Conservation (phyloP, 2,113 vertebrate species). For the Rhineura floridana region DNA sequence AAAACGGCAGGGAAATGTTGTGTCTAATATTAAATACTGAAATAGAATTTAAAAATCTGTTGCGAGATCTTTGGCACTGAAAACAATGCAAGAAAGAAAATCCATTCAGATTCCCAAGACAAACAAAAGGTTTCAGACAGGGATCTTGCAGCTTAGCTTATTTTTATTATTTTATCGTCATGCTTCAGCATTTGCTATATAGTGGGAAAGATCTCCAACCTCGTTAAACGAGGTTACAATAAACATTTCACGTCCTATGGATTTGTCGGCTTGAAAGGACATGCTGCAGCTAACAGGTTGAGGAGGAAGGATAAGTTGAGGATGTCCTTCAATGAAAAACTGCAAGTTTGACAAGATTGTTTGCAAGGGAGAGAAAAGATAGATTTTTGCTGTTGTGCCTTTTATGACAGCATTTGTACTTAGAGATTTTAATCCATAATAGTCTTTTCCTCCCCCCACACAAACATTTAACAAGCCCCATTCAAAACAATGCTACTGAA, state of each 20-base stretch:
- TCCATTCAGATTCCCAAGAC: not conserved
- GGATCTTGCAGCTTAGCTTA: not conserved
- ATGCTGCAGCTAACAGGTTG: conserved; percentile 33
- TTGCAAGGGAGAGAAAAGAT: conserved; percentile 46
- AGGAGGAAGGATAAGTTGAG: not conserved
- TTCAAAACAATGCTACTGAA: not conserved
- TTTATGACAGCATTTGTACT: conserved; percentile 62
- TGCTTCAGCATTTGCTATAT: not conserved
- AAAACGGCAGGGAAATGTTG: not conserved
- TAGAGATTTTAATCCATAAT: not conserved
- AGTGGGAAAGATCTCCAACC: conserved; percentile 41
- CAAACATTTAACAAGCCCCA: not conserved
- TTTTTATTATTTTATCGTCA: not conserved
- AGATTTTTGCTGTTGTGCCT: conserved; percentile 62
- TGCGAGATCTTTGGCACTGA: not conserved
- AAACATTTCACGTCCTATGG: conserved; percentile 70
- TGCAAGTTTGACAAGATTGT: not conserved
- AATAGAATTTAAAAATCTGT: not conserved
- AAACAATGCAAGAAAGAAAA: not conserved
- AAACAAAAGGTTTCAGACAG: not conserved
- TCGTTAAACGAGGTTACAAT: conserved; percentile 57
- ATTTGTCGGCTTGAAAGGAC: conserved; percentile 66
- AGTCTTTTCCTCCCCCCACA: not conserved
- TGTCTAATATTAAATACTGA: not conserved
- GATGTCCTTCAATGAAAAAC: not conserved